Evolutionary conservation across 64 coral and sea anemone genomes (phyloP), one percentile per base, ranked within the genome.

Genomic region (Cladopsammia gracilis): DNA sequence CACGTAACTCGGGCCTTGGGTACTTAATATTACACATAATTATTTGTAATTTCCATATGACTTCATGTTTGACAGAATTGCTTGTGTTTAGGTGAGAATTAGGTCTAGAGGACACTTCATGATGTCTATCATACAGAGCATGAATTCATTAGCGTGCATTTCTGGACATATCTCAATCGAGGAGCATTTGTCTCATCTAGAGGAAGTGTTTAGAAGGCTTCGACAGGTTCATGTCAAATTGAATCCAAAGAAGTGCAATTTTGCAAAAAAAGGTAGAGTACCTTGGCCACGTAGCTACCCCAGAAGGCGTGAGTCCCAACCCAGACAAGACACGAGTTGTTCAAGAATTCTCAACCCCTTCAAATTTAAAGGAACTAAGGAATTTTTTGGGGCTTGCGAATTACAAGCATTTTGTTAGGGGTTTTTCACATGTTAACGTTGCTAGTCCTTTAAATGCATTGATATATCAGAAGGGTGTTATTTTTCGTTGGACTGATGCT

Each of bases 321-420:
- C 57, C 20, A 5, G 47, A n/a, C 23, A 90, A 90, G n/a, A 58
- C 68, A 12, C 5, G 74, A 11, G 69, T 6, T 9, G 34, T 78
- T 20, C 9, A n/a, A 1, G 57, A 77, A 46, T 91, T 82, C 59
- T 78, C 89, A 12, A 19, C 24, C 1, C 89, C 77, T 1, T 71
- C 64, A 3, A 60, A 49, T 25, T 9, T 70, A 4, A 81, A 74
- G 7, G 89, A 83, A 43, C 14, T 91, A 10, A 70, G 67, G 49
- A 43, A 57, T 91, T 83, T 91, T 18, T 9, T 91, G 16, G 89
- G 89, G 4, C n/a, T 82, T 48, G 77, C 77, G 4, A 91, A 91
- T 56, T 83, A 91, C 24, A 7, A 76, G 7, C 74, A 76, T 67
- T 90, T 90, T 57, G 64, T 90, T 0, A 80, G 52, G 7, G 76